phyloP scores from a whole-genome alignment of 2,888 invertebrate genomes.

The Pseudanteris insignis region DNA sequence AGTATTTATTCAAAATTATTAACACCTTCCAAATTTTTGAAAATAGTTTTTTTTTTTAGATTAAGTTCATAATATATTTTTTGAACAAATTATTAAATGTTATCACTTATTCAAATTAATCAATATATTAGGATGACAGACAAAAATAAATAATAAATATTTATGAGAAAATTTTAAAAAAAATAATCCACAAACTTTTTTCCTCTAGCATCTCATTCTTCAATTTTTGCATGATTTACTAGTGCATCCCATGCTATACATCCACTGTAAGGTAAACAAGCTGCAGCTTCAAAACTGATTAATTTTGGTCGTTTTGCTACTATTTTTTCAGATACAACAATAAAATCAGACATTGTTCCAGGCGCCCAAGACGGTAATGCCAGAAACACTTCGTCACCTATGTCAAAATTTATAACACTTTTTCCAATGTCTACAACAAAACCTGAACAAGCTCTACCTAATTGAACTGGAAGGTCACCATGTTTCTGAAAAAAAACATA shows the following conservation, averaged over 20 bases:
- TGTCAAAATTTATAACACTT: constrained; percentile 70
- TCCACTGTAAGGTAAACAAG: constrained; percentile 72
- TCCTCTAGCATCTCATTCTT: constrained; percentile 67
- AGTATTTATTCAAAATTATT: constrained; percentile 57
- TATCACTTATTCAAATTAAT: no score
- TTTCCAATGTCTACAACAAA: constrained; percentile 72
- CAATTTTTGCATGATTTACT: constrained; percentile 66
- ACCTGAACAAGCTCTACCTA: constrained; percentile 74
- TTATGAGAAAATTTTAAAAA: no score
- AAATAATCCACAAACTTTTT: constrained; percentile 65
- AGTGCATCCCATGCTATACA: constrained; percentile 70
- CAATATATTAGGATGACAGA: no score
- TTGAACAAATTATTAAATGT: no score
- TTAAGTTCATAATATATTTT: background rate
- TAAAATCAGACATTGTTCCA: constrained; percentile 70
- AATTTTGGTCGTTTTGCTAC: constrained; percentile 70
- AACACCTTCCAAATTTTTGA: background rate
- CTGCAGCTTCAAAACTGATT: constrained; percentile 71
- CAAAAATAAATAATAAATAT: no score
- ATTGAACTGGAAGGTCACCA: constrained; percentile 69
- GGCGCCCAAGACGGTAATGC: constrained; percentile 70
- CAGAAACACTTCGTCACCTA: constrained; percentile 73
- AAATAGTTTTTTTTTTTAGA: background rate
- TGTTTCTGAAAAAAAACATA: constrained; percentile 62
- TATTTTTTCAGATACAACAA: constrained; percentile 69